Evolutionary conservation across 2,888 invertebrate genomes (phyloP).

Genomic region (Aphodius sticticus): DNA sequence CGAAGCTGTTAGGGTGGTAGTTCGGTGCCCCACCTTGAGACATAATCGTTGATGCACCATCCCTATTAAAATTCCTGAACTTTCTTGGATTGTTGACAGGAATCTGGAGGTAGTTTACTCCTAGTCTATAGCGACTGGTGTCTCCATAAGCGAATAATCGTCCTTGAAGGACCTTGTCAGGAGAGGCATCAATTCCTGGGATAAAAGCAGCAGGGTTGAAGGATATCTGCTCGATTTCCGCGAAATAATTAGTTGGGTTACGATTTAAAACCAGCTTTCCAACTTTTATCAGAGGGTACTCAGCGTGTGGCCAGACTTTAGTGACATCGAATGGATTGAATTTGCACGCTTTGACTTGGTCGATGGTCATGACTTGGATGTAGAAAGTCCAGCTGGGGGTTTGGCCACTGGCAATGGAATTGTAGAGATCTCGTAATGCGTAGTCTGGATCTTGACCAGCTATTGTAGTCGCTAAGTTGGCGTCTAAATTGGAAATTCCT

Average conservation of each 20-base stretch:
- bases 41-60: constrained; percentile 79
- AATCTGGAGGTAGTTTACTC: constrained; percentile 89
- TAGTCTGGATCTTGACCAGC: constrained; percentile 88
- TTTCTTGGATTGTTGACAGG: constrained; percentile 93
- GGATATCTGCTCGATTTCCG: constrained; percentile 92
- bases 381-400: constrained; percentile 83
- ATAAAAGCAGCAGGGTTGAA: constrained; percentile 90
- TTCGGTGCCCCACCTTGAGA: constrained; percentile 94
- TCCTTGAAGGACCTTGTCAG: constrained; percentile 92
- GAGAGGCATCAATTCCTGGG: constrained; percentile 92
- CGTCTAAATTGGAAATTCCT: constrained; percentile 81
- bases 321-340: constrained; percentile 95
- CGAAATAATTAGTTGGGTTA: constrained; percentile 92
- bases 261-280: constrained; percentile 86
- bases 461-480: constrained; percentile 73
- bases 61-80: constrained; percentile 84
- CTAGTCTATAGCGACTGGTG: constrained; percentile 90
- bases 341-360: constrained; percentile 78
- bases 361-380: constrained; percentile 88
- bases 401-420: constrained; percentile 79
- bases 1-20: constrained; percentile 96
- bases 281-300: constrained; percentile 88
- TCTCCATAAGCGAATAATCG: constrained; percentile 90
- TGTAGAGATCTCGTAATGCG: constrained; percentile 86
- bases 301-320: constrained; percentile 89